phyloP scores from a whole-genome alignment of 2,797 vertebrate species.

The Melanogrammus aeglefinus region DNA sequence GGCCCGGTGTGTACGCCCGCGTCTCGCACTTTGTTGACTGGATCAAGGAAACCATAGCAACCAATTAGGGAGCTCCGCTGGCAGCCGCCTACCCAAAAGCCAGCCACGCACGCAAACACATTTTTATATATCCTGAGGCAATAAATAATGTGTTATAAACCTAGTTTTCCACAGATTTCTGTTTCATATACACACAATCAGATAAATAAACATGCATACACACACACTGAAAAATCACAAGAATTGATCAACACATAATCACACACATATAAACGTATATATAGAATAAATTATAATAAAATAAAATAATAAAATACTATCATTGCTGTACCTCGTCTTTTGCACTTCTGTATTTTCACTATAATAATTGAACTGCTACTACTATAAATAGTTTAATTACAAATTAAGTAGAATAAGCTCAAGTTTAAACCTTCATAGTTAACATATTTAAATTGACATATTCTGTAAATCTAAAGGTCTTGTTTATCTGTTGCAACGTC shows the following conservation, averaged over 20 bases:
- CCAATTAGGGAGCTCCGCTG: constrained; percentile 28
- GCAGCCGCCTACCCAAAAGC: not conserved
- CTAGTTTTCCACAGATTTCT: too few relatives aligned
- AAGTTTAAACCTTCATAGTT: too few relatives aligned
- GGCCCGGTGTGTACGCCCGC: constrained; percentile 90
- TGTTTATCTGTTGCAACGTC: too few relatives aligned
- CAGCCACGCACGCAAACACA: not conserved
- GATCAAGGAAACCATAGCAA: constrained; percentile 77
- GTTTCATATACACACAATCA: not conserved
- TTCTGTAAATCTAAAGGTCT: too few relatives aligned
- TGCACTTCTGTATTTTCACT: not conserved
- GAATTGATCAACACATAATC: not conserved
- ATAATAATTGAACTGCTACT: not conserved
- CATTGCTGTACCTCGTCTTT: not conserved
- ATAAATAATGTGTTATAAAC: not conserved
- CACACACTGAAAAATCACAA: too few relatives aligned
- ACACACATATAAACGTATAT: not conserved
- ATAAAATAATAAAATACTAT: not conserved
- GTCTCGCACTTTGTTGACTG: constrained; percentile 84
- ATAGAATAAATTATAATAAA: too few relatives aligned
- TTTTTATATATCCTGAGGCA: not conserved
- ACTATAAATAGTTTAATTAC: not conserved
- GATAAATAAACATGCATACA: not conserved
- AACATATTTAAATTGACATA: too few relatives aligned
- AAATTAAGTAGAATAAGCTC: too few relatives aligned